Base-by-base conservation (phyloP, 1,140 invertebrate species). In the Spodoptera litura region DNA sequence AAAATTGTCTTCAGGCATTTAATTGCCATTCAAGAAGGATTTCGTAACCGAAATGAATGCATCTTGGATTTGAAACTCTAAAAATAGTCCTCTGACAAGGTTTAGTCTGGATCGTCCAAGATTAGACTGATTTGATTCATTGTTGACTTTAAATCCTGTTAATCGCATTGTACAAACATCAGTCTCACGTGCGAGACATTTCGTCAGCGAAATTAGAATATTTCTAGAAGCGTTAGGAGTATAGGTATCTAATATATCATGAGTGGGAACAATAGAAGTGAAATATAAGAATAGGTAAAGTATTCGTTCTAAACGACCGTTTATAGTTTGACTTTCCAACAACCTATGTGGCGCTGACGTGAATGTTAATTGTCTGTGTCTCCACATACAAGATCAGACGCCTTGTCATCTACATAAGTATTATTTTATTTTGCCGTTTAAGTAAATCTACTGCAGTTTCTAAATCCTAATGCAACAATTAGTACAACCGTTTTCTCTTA, bases 271-370 rank as follows among this genome's bases (percentile, higher is more conserved):
- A 66, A 66, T 66, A 15, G 5, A 15, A 25, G 38, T 20, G 20
- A 64, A 66, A 66, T 66, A 51, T 49, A 66, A 66, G 38, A 49
- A 66, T 25, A 49, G 58, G 58, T 49, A 49, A 25, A 49, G 8
- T 61, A 61, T 61, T 38, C 27, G 49, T 70, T 70, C 49, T 52
- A 25, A 13, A 31, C 25, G 66, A 38, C 61, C 31, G 13, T 66
- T 66, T 70, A 52, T 70, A 52, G 49, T 70, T 70, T 70, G 66
- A 75, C 73, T 75, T 75, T 75, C 59, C 25, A 64, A 52, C 51
- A 53, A 75, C 73, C 59, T 38, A 61, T 31, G 27, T 25, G 8
- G 27, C 12, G 59, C 27, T 53, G 73, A 31, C 8, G 56, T 38
- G 25, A 74, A 64, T 75, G 49, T 38, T 53, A 74, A 75, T 64